These are phyloP conservation scores for Nibea albiflora DNA, from an alignment of 2,113 vertebrate genomes.

Conservation along the genomic window DNA sequence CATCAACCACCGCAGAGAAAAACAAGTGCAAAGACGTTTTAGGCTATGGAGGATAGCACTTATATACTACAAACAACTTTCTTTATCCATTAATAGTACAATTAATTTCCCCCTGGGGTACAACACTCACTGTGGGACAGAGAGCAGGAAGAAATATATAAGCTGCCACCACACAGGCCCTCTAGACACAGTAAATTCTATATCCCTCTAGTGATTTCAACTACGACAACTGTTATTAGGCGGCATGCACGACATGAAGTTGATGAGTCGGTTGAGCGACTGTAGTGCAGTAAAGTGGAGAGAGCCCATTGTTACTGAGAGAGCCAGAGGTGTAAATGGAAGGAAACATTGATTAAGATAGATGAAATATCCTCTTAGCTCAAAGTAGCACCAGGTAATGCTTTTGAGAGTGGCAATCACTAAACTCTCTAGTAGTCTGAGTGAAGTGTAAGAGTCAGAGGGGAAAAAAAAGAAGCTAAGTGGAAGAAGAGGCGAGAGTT, in stretches of 20 bases:
- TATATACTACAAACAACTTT: background rate
- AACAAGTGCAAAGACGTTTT: conserved; percentile 15
- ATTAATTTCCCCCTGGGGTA: background rate
- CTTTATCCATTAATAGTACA: conserved; percentile 8
- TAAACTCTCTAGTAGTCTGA: background rate
- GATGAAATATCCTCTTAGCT: conserved; percentile 58
- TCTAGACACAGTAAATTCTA: conserved; percentile 49
- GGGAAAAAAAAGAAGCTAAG: background rate
- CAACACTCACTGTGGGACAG: background rate
- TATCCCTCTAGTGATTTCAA: conserved; percentile 75
- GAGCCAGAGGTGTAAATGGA: conserved; percentile 35
- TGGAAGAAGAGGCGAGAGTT: conserved; percentile 1
- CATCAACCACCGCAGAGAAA: conserved; percentile 41
- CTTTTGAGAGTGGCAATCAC: conserved; percentile 36
- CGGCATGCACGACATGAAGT: conserved; percentile 50
- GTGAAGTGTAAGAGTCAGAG: conserved; percentile 1
- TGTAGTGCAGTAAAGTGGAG: conserved; percentile 1
- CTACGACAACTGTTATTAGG: conserved; percentile 77
- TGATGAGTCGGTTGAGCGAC: conserved; percentile 45
- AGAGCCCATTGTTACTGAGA: conserved; percentile 32
- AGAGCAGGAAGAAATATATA: conserved; percentile 37
- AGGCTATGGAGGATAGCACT: background rate
- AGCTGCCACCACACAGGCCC: conserved; percentile 18
- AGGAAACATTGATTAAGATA: conserved; percentile 35
- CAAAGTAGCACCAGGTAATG: conserved; percentile 48